These are phyloP conservation scores for Thamnophis sirtalis DNA, from an alignment of 2,113 vertebrate species.

Conservation along the genomic window DNA sequence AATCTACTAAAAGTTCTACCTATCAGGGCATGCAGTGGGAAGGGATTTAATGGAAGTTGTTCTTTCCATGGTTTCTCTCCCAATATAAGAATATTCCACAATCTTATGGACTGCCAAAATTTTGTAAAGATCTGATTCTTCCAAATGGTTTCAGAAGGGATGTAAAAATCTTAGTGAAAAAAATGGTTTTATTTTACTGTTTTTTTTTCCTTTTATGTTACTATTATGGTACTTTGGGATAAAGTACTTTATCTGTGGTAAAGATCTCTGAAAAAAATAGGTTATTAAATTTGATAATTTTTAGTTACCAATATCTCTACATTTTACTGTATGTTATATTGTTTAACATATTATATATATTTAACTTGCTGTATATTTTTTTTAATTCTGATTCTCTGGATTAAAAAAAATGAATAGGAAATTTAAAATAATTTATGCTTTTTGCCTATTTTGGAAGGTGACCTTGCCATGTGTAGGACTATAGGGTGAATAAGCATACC, in stretches of 20 bases:
- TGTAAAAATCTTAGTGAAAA: not conserved
- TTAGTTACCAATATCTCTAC: not conserved
- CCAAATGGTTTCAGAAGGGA: not conserved
- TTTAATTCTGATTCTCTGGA: not conserved
- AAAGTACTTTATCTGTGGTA: not conserved
- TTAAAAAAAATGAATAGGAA: not conserved
- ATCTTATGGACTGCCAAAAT: not conserved
- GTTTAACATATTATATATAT: not conserved
- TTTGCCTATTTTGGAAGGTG: not conserved
- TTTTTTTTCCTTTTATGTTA: not conserved
- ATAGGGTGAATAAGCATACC: not conserved
- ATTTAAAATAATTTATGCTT: not conserved
- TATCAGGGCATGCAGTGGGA: not conserved
- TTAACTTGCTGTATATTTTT: not conserved
- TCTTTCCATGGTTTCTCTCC: not conserved
- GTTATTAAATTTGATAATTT: not conserved
- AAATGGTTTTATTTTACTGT: not conserved
- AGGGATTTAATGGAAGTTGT: not conserved
- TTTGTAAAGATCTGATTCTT: not conserved
- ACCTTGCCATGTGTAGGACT: not conserved
- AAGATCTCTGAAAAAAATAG: not conserved
- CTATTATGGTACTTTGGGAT: not conserved
- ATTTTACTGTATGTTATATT: not conserved
- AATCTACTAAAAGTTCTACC: not conserved
- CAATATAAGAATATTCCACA: not conserved